Base-by-base conservation (phyloP, 2,113 vertebrate species). In the Prochilodus magdalenae region DNA sequence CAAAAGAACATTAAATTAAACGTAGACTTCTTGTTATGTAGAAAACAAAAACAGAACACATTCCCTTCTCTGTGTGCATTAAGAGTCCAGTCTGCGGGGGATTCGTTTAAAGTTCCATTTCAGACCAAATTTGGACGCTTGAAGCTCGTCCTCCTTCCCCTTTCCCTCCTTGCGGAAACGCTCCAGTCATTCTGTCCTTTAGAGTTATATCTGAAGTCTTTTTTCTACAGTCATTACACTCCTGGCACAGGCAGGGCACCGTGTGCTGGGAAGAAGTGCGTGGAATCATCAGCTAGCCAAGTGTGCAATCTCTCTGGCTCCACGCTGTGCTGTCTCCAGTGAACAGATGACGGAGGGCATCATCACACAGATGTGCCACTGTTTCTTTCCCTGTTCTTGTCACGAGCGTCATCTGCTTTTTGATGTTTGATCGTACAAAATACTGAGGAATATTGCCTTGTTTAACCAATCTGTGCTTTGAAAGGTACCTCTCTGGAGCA, bases 381-480 rank as follows among this genome's bases (percentile, higher is more conserved):
- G 33, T 44, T 70, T 70, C 36, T 36, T 44, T 77, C 82, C 36
- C 49, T 75, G 59, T 75, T 63, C 33, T 40, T 66, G 67, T 63
- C 12, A 80, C 85, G 73, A 24, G 82, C 49, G 44, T 62, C 14
- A 40, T 80, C 85, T 83, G 63, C 70, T 83, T 83, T 44, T 79
- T 18, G 27, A 33, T 57, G 55, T 44, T 59, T 80, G 44, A 24
- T 75, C 80, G 40, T 75, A 81, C 63, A 87, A 81, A 84, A 89
- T 81, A 84, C 84, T 30, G 79, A 87, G 83, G 69, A 87, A 88
- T 79, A 87, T 88, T 72, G 73, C 89, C 87, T 57, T 82, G 44
- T 79, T 75, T 69, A 79, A 89, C 86, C 87, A 71, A 86, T 92
- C 93, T 95, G 94, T 94, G 94, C 94, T 95, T 95, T 94, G 47